These are phyloP conservation scores for Cryptoblepharus egeriae DNA, from an alignment of 2,797 vertebrate genomes.

Conservation along the genomic window DNA sequence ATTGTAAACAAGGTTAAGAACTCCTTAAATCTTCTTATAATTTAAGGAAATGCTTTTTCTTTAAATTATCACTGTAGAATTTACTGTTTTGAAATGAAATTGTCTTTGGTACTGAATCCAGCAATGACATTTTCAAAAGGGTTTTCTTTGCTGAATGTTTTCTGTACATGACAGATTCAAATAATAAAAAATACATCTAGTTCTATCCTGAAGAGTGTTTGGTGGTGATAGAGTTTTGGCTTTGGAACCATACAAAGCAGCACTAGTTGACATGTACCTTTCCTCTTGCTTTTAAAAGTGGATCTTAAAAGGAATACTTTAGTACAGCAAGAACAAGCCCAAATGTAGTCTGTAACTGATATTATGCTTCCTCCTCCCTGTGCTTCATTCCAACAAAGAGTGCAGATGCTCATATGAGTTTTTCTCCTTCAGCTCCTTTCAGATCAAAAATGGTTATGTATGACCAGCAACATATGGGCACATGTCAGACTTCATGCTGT, in stretches of 20 bases:
- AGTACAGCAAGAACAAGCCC: neutral
- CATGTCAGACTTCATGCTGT: conserved; percentile 1
- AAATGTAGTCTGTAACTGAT: neutral
- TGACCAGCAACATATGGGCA: neutral
- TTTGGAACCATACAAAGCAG: conserved; percentile 25
- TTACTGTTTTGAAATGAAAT: conserved; percentile 65
- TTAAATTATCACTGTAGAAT: conserved; percentile 62
- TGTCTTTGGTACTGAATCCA: conserved; percentile 45
- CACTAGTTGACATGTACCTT: conserved; percentile 27
- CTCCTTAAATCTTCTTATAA: conserved; percentile 46
- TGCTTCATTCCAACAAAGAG: neutral
- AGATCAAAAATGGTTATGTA: conserved; percentile 18
- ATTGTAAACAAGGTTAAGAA: too few relatives aligned
- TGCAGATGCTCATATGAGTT: neutral
- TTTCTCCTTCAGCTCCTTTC: conserved; percentile 22
- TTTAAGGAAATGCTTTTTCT: conserved; percentile 54
- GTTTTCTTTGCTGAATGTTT: conserved; percentile 59
- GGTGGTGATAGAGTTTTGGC: conserved; percentile 43
- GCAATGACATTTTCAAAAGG: conserved; percentile 54
- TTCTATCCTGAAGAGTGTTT: conserved; percentile 26
- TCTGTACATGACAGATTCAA: conserved; percentile 60
- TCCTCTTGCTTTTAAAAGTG: conserved; percentile 1
- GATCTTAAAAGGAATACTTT: conserved; percentile 7
- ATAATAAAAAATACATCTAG: conserved; percentile 59
- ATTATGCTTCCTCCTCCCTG: neutral